These are phyloP conservation scores for Platyura marginata DNA, from an alignment of 1,140 invertebrate species.

Conservation along the genomic window DNA sequence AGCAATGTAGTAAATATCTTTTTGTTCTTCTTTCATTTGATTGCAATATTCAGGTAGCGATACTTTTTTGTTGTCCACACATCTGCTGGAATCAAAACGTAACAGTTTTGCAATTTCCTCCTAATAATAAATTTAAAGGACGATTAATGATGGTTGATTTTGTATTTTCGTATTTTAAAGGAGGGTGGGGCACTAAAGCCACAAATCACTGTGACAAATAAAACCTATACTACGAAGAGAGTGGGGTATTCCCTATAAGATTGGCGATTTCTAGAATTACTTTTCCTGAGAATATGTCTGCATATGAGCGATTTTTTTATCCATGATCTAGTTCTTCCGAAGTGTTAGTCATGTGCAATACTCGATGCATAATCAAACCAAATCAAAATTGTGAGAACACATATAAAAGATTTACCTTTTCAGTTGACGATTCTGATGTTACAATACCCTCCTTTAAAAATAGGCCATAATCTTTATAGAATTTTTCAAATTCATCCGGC, in stretches of 20 bases:
- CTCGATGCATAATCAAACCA: slow-evolving; percentile 6
- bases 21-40: slow-evolving; percentile 56
- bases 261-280: no score
- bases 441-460: slow-evolving; percentile 94
- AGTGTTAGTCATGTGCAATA: no score
- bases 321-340: slow-evolving; percentile 38
- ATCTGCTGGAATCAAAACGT: slow-evolving; percentile 78
- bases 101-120: slow-evolving; percentile 84
- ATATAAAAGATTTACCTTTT: slow-evolving; percentile 53
- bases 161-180: no score
- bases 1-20: slow-evolving; percentile 82
- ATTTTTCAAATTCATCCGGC: slow-evolving; percentile 58
- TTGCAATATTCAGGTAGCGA: slow-evolving; percentile 76
- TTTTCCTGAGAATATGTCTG: no score
- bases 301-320: no score
- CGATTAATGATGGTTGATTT: no score
- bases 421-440: slow-evolving; percentile 51
- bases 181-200: no score
- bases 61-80: slow-evolving; percentile 49
- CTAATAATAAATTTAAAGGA: no score
- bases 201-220: no score
- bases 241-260: no score
- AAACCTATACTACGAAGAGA: no score
- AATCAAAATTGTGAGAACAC: not conserved
- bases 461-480: slow-evolving; percentile 82